Evolutionary conservation across 2,113 vertebrate genomes (phyloP).

Genomic region (Anseranas semipalmata): DNA sequence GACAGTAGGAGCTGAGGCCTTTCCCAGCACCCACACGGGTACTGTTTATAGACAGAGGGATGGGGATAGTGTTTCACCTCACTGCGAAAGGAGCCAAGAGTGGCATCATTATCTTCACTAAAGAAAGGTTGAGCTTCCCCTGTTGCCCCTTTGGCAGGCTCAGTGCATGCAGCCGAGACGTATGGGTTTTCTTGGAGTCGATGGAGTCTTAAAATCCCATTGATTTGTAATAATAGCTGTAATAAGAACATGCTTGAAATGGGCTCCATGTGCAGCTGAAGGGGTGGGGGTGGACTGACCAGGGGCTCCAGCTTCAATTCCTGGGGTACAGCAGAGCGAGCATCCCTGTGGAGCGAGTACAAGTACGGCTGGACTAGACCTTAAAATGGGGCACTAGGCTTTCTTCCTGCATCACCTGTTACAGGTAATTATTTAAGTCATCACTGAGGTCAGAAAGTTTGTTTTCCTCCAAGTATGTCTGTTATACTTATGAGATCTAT

Average conservation of each 20-base stretch:
- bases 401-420: not conserved
- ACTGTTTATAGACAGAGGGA: not conserved
- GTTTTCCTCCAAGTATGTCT: not conserved
- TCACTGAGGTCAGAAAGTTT: not conserved
- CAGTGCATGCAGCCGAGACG: rapidly evolving
- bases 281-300: not conserved
- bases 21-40: not conserved
- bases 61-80: slow-evolving; percentile 13
- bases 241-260: not conserved
- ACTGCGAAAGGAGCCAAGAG: not conserved
- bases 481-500: not conserved
- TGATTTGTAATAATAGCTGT: not conserved
- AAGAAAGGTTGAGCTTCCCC: not conserved
- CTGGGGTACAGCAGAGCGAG: not conserved
- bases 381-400: not conserved
- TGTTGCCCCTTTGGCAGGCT: not conserved
- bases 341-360: rapidly evolving
- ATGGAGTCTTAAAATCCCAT: not conserved
- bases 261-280: not conserved
- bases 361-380: not conserved
- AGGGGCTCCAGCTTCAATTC: not conserved
- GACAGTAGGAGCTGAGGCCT: slow-evolving; percentile 5
- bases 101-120: not conserved
- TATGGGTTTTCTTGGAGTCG: not conserved
- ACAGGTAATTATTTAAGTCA: not conserved